These are phyloP conservation scores for Metridium senile DNA, from an alignment of 92 coral and sea anemone species.

Conservation along the genomic window DNA sequence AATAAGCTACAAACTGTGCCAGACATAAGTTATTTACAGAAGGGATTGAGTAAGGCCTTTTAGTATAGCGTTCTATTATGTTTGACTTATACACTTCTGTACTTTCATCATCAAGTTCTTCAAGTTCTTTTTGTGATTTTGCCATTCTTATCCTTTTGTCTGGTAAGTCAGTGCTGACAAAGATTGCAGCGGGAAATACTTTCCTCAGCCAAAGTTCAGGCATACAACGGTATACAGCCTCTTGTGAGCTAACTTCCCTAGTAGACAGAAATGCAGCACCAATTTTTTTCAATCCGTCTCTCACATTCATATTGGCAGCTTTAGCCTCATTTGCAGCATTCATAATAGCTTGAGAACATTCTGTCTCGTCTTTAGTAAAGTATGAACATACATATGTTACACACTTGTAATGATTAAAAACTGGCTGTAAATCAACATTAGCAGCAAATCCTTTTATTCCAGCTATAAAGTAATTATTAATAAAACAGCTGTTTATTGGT, in stretches of 20 bases:
- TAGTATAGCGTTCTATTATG: neutral
- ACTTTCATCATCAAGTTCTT: neutral
- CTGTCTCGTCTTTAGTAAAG: constrained; percentile 23
- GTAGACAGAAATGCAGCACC: constrained; percentile 41
- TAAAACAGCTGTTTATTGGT: constrained; percentile 47
- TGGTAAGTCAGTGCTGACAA: neutral
- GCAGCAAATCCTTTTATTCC: neutral
- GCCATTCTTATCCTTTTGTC: neutral
- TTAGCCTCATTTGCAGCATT: neutral
- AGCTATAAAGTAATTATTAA: neutral
- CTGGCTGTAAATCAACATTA: neutral
- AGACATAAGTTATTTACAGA: neutral
- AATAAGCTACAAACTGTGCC: neutral
- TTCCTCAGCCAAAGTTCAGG: constrained; percentile 37
- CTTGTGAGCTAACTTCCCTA: constrained; percentile 35
- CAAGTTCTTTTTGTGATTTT: neutral
- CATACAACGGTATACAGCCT: constrained; percentile 34
- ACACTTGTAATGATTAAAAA: neutral
- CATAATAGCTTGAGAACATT: constrained; percentile 19
- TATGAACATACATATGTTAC: neutral
- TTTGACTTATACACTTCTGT: neutral
- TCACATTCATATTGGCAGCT: neutral
- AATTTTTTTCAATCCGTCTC: constrained; percentile 29
- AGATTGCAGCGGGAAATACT: constrained; percentile 12
- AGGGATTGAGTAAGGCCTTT: neutral